A percentile compares a stretch with the other conserved stretches of the same genome.
phyloP scores from a whole-genome alignment of 2,113 vertebrate genomes.

The Sylvietta virens region DNA sequence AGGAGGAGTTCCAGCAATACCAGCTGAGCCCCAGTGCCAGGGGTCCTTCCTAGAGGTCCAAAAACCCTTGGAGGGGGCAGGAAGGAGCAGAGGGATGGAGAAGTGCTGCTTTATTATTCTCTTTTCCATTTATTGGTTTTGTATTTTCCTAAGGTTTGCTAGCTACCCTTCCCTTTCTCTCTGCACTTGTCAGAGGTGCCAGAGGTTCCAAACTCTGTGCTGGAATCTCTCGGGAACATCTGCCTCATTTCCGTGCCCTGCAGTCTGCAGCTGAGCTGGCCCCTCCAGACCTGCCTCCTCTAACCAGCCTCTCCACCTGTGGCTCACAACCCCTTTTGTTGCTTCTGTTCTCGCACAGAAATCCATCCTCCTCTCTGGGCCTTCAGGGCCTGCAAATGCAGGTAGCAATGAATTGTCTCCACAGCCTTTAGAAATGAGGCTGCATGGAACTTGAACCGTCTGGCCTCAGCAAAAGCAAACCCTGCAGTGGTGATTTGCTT shows the following conservation, averaged over 20 bases:
- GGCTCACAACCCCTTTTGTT: background rate
- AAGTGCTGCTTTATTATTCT: background rate
- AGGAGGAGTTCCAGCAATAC: background rate
- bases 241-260: background rate
- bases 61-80: fast-evolving
- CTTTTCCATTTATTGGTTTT: background rate
- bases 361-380: background rate
- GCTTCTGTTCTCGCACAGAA: background rate
- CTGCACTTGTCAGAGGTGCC: background rate
- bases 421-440: background rate
- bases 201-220: background rate
- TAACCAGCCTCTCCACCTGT: background rate
- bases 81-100: background rate
- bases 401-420: background rate
- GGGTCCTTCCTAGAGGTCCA: background rate
- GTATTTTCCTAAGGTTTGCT: background rate
- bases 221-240: background rate
- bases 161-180: background rate
- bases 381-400: background rate
- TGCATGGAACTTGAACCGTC: background rate
- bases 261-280: background rate
- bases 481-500: background rate
- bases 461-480: background rate
- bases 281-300: background rate
- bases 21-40: background rate